Percentiles rank a stretch among this genome's conserved stretches.
Evolutionary conservation across 1,140 invertebrate genomes (phyloP).

Genomic region (Vanessa tameamea): DNA sequence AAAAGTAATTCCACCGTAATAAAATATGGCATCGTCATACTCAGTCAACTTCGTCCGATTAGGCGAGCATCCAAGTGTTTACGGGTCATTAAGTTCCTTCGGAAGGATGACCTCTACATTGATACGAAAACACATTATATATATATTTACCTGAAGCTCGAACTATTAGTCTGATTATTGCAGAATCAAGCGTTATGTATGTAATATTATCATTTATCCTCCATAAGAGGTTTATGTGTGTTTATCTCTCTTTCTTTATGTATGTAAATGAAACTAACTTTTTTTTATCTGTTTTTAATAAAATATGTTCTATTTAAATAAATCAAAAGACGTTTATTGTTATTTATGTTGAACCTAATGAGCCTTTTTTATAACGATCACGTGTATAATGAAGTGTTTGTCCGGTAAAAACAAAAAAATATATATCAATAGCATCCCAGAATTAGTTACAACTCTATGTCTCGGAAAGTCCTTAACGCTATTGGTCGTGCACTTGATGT

Average conservation of each 20-base stretch:
- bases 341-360: too few relatives aligned
- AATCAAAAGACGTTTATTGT: too few relatives aligned
- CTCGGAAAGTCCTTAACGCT: too few relatives aligned
- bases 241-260: not conserved
- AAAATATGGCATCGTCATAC: not conserved
- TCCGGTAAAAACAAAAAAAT: too few relatives aligned
- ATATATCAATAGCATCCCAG: too few relatives aligned
- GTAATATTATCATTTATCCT: not conserved
- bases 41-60: conserved; percentile 9
- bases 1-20: not conserved
- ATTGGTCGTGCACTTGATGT: too few relatives aligned
- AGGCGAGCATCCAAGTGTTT: conserved; percentile 8
- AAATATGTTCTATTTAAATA: too few relatives aligned
- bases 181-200: not conserved
- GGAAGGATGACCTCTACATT: conserved; percentile 13
- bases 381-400: too few relatives aligned
- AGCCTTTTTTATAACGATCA: too few relatives aligned
- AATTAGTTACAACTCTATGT: too few relatives aligned
- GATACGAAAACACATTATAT: conserved; percentile 10
- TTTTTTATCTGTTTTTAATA: too few relatives aligned
- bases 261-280: not conserved
- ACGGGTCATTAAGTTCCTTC: conserved; percentile 11
- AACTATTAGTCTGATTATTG: conserved; percentile 1
- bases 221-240: not conserved
- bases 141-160: not conserved